Evolutionary conservation across 2,797 vertebrate species (phyloP).

Genomic region (Lerista edwardsae): DNA sequence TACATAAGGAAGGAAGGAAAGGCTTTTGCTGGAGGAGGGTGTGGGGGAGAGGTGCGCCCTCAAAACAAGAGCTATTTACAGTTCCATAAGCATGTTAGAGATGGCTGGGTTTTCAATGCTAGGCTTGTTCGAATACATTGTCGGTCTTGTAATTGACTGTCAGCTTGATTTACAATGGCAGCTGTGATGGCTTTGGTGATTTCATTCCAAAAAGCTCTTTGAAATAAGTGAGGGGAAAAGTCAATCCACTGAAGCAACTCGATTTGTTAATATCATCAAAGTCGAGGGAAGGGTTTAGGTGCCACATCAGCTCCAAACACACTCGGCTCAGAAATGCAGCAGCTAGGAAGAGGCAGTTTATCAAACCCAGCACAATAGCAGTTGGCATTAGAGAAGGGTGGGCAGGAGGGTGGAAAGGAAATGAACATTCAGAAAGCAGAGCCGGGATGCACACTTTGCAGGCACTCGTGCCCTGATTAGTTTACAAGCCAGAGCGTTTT

Average conservation of each 20-base stretch:
- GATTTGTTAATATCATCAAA: conserved; percentile 63
- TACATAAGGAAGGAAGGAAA: conserved; percentile 10
- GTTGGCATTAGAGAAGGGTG: conserved; percentile 27
- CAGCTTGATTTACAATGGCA: conserved; percentile 65
- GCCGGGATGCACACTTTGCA: not conserved
- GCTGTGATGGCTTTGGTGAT: conserved; percentile 61
- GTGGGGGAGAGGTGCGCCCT: not conserved
- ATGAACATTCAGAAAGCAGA: not conserved
- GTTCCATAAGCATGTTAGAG: conserved; percentile 47
- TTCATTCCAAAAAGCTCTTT: conserved; percentile 56
- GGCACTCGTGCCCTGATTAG: not conserved
- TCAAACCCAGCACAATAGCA: conserved; percentile 53
- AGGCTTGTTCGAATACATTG: conserved; percentile 47
- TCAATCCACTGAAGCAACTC: conserved; percentile 56
- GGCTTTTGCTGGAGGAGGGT: conserved; percentile 5
- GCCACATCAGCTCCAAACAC: conserved; percentile 44
- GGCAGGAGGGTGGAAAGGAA: conserved; percentile 12
- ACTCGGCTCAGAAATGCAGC: conserved; percentile 45
- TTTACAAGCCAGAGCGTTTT: conserved; percentile 17
- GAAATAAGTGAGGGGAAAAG: conserved; percentile 65
- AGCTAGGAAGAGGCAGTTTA: conserved; percentile 45
- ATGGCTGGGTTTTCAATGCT: conserved; percentile 43
- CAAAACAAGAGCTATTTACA: conserved; percentile 24
- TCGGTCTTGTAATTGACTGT: conserved; percentile 64
- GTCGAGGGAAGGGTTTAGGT: conserved; percentile 52